Evolutionary conservation across 2,113 vertebrate species (phyloP).

Genomic region (Anguilla japonica): DNA sequence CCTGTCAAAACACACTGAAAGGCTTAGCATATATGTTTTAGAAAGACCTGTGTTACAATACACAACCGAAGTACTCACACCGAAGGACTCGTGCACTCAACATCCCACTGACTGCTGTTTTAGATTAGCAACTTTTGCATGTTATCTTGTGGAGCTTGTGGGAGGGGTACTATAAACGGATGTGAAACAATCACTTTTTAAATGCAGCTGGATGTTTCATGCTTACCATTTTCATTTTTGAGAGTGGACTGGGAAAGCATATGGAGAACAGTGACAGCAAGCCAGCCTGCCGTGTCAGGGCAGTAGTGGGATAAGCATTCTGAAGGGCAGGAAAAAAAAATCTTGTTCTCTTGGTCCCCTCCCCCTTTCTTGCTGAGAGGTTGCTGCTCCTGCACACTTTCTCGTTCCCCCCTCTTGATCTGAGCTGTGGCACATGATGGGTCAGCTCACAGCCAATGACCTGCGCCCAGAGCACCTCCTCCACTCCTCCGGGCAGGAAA

Average conservation of each 20-base stretch:
- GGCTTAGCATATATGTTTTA: background rate
- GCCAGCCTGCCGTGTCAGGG: background rate
- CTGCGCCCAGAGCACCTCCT: background rate
- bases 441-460: slow-evolving; percentile 8
- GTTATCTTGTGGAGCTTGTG: background rate
- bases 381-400: background rate
- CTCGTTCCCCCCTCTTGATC: background rate
- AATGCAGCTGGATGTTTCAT: background rate
- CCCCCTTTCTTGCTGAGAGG: background rate
- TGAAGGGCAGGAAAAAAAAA: background rate
- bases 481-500: background rate
- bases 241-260: background rate
- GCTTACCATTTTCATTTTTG: background rate
- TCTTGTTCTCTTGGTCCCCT: background rate
- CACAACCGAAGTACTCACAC: background rate
- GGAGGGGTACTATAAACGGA: background rate
- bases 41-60: background rate
- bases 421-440: background rate
- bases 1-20: background rate
- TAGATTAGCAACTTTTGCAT: too few species aligned
- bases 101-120: too few species aligned
- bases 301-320: background rate
- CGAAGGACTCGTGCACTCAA: too few species aligned
- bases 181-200: background rate
- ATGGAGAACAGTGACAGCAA: background rate